These are phyloP conservation scores for Psettodes erumei DNA, from an alignment of 2,113 vertebrate genomes.

Conservation along the genomic window DNA sequence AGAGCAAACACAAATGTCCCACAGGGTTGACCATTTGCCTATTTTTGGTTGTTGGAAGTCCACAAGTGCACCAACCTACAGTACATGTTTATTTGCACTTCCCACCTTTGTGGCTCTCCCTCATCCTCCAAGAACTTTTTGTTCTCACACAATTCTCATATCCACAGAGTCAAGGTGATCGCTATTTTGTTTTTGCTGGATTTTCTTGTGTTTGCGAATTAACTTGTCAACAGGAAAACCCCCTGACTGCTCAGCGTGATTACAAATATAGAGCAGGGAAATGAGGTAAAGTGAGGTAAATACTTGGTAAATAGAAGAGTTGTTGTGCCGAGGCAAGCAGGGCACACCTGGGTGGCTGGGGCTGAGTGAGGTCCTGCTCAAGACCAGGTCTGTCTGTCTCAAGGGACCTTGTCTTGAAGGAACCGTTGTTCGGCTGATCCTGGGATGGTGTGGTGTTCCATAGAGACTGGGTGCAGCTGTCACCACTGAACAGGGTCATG, in stretches of 20 bases:
- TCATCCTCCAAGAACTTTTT: not conserved
- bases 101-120: not conserved
- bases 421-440: constrained; percentile 51
- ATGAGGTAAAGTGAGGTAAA: constrained; percentile 70
- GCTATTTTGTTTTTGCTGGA: constrained; percentile 42
- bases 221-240: constrained; percentile 63
- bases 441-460: constrained; percentile 50
- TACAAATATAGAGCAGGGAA: constrained; percentile 58
- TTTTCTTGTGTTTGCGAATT: constrained; percentile 47
- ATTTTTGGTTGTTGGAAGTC: constrained; percentile 4
- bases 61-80: constrained; percentile 18
- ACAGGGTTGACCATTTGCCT: not conserved
- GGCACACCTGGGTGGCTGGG: constrained; percentile 61
- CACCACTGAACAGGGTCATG: constrained; percentile 65
- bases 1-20: constrained; percentile 17
- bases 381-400: constrained; percentile 48
- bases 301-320: constrained; percentile 58
- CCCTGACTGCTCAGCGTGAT: constrained; percentile 31
- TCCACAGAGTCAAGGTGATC: constrained; percentile 11
- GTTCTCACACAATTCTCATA: constrained; percentile 33
- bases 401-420: constrained; percentile 55
- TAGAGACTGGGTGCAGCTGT: constrained; percentile 51
- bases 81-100: constrained; percentile 9
- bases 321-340: constrained; percentile 45
- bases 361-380: constrained; percentile 65